Evolutionary conservation across 2,113 vertebrate genomes (phyloP), one percentile per base, ranked within the genome.

Genomic region (Xenopus borealis): DNA sequence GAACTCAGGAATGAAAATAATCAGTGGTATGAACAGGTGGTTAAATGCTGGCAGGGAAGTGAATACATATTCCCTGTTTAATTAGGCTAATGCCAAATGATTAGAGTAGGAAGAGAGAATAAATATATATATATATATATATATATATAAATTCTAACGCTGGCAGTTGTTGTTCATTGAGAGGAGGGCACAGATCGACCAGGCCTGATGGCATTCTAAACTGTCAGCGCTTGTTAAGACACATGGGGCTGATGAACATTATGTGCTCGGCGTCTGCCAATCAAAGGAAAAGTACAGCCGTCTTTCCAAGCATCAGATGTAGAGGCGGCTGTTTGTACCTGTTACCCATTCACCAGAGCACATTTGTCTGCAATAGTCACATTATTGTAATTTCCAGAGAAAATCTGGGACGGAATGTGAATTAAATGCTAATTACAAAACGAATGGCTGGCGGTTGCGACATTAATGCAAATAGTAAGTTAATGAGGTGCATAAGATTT

Each of bases 221-320:
- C 58, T 61, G 58, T 27, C 23, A 27, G 23, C 23, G 1, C 17
- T 55, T 18, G 16, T n/a, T 55, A 55, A 55, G 47, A 50, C 14
- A 10, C 14, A 12, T 1, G 47, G 53, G 17, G 20, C 23, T 58
- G 18, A 30, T 62, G 50, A 45, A 61, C 53, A 58, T 17, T 61
- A 17, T 59, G 40, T 44, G 12, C 52, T 44, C 33, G 23, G 13
- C 53, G 62, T 59, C 8, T 46, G 63, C 45, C 63, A 18, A n/a
- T 65, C 33, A 45, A 30, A 63, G 16, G 16, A 63, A 63, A 17
- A 65, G 17, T 4, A 61, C 18, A 10, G 4, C 30, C 33, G 11
- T 44, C 45, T 11, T 18, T 65, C 2, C 40, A 18, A 18, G 40
- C 40, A 46, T 65, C 63, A 65, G 63, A 65, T 65, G 63, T 65